These are phyloP conservation scores for Enteromius paludinosus DNA, from an alignment of 2,797 vertebrate species.

Conservation along the genomic window DNA sequence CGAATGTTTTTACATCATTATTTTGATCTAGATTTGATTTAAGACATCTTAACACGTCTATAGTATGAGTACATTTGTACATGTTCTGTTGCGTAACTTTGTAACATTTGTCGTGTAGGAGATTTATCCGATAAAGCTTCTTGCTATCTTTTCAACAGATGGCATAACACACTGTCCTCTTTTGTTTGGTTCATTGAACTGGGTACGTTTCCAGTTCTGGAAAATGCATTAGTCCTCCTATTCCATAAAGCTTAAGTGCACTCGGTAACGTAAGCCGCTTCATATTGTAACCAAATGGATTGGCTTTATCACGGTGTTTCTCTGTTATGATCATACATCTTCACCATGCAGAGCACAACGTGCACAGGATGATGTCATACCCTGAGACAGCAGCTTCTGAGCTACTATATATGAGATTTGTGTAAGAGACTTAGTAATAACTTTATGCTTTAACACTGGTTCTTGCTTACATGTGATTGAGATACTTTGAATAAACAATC, in stretches of 20 bases:
- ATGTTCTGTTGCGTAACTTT: conserved; percentile 39
- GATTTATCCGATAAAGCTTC: conserved; percentile 54
- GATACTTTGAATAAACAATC: not conserved
- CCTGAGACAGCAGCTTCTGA: conserved; percentile 39
- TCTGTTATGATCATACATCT: conserved; percentile 51
- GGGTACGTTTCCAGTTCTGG: conserved; percentile 79
- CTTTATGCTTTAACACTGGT: not conserved
- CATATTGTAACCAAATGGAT: conserved; percentile 63
- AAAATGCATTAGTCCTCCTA: conserved; percentile 85
- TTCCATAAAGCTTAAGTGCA: conserved; percentile 72
- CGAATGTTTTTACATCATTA: not conserved
- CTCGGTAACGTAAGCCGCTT: conserved; percentile 69
- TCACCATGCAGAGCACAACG: not conserved
- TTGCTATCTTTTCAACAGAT: conserved; percentile 67
- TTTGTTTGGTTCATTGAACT: conserved; percentile 70
- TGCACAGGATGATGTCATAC: conserved; percentile 18
- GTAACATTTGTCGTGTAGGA: conserved; percentile 43
- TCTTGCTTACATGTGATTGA: conserved; percentile 7
- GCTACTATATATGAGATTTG: conserved; percentile 20
- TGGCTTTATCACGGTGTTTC: conserved; percentile 64
- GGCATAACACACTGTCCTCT: conserved; percentile 65
- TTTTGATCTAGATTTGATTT: not conserved
- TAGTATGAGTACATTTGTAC: not conserved
- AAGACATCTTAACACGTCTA: not conserved
- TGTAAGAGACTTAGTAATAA: not conserved